Evolutionary conservation across 2,113 vertebrate genomes (phyloP), one percentile per base, ranked within the genome.

Genomic region (Acanthisitta chloris): DNA sequence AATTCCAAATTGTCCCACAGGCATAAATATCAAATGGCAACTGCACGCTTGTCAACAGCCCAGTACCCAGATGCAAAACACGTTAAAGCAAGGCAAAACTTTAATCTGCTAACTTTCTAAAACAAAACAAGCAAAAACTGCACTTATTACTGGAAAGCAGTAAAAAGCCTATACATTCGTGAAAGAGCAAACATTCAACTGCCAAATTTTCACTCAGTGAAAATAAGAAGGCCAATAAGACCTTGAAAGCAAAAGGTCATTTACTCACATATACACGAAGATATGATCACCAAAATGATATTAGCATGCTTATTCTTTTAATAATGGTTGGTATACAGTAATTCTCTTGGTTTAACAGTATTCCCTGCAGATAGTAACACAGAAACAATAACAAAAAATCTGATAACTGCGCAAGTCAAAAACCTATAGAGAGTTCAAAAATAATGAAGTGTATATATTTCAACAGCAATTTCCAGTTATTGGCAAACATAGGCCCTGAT

Each of bases 361-460:
- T 25, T 78, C 8, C 20, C 0, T 26, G 46, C 38, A 81, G 45
- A 73, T 3, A 82, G 25, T 19, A 73, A 89, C 17, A 84, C 3
- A 29, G 31, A 71, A 78, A 33, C 7, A 78, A 5, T 7, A 76
- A 61, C 11, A 82, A 81, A 66, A 66, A 51, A 43, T 38, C 20
- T 43, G 21, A 86, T 14, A 76, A 82, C 4, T 25, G 29, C 28
- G 52, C 7, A 46, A 46, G 51, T 54, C 33, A 66, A 91, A 65
- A 78, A 49, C 7, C n/a, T 34, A 55, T 1, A 43, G 4, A 52
- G 31, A 77, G 12, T 17, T 64, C 12, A 64, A 2, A 86, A 57
- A 9, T 26, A 31, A 29, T 7, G 4, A 71, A 72, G 17, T 3
- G 0, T 18, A 38, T 28, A 18, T 45, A 43, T 6, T 42, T 2